These are phyloP conservation scores for Dione juno DNA, from an alignment of 2,888 invertebrate genomes.

Conservation along the genomic window DNA sequence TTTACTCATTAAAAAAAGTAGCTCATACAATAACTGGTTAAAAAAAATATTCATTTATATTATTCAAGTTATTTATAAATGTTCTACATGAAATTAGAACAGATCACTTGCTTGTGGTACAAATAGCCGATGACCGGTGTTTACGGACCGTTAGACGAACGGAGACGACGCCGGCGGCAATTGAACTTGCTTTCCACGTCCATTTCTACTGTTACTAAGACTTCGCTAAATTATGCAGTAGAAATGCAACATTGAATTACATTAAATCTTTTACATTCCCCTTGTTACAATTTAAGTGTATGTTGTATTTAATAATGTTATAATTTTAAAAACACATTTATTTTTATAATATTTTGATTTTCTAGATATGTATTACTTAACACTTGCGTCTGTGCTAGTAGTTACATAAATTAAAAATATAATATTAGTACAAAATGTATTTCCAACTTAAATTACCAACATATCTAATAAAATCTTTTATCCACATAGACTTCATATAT, in stretches of 20 bases:
- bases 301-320: no score
- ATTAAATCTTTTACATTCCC: not conserved
- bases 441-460: no score
- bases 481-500: no score
- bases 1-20: not conserved
- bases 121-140: constrained; percentile 45
- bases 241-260: constrained; percentile 9
- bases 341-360: not conserved
- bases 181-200: constrained; percentile 50
- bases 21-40: not conserved
- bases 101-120: constrained; percentile 38
- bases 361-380: not conserved
- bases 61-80: constrained; percentile 16
- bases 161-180: constrained; percentile 50
- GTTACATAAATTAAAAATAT: not conserved
- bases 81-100: constrained; percentile 16
- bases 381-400: not conserved
- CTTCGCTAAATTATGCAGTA: constrained; percentile 32
- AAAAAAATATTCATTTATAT: not conserved
- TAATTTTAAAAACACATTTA: no score
- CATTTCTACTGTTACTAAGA: constrained; percentile 49
- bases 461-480: no score
- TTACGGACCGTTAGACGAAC: constrained; percentile 68
- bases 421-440: no score
- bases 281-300: no score